Evolutionary conservation across 2,888 invertebrate genomes (phyloP).

Genomic region (Palloptera scutellata): DNA sequence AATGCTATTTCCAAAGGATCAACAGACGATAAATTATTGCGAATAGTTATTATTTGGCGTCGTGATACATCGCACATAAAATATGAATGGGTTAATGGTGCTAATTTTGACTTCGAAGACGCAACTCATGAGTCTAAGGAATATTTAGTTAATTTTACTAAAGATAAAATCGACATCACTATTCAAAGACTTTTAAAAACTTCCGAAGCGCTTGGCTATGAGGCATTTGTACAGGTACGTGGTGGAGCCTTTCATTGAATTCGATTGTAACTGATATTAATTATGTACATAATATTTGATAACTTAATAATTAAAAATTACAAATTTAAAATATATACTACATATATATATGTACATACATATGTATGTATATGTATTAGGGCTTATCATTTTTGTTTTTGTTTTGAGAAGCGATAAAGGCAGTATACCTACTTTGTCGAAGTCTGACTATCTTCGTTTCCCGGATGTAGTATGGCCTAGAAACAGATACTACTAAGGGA

Average conservation of each 20-base stretch:
- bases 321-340: no score
- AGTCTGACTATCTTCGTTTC: no score
- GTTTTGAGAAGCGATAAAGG: no score
- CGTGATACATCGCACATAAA: conserved; percentile 84
- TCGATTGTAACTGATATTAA: neutral
- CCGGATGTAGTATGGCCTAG: no score
- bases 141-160: conserved; percentile 73
- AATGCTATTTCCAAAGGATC: conserved; percentile 68
- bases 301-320: no score
- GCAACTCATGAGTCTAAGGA: conserved; percentile 63
- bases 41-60: conserved; percentile 90
- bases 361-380: no score
- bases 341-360: no score
- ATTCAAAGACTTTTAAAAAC: conserved; percentile 76
- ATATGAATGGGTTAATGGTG: conserved; percentile 82
- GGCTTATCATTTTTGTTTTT: no score
- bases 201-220: conserved; percentile 78
- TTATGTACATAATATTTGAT: no score
- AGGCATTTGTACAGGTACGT: conserved; percentile 78
- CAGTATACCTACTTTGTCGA: no score
- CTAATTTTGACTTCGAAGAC: conserved; percentile 53
- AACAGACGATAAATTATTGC: conserved; percentile 71
- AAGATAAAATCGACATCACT: conserved; percentile 75
- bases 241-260: neutral
- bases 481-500: no score